A percentile compares a stretch with the other conserved stretches of the same genome.
phyloP scores from a whole-genome alignment of 2,113 vertebrate genomes.

The Cebus imitator region DNA sequence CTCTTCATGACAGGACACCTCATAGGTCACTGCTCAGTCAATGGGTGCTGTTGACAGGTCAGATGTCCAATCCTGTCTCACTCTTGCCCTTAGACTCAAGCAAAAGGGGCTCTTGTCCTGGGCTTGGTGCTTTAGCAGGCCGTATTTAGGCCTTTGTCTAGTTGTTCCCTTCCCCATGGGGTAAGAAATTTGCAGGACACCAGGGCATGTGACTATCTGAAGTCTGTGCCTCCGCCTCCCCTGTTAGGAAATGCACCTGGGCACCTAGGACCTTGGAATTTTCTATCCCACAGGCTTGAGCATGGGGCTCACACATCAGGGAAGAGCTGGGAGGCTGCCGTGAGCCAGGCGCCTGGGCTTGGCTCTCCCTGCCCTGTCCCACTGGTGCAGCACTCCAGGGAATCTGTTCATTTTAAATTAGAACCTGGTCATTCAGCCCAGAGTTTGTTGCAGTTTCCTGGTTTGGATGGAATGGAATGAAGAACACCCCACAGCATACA shows the following conservation, averaged over 20 bases:
- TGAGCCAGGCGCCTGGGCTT: background rate
- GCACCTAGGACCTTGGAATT: too few relatives aligned
- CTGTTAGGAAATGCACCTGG: background rate
- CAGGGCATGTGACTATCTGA: background rate
- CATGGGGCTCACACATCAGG: fast-evolving
- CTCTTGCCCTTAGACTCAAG: background rate
- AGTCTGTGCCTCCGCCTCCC: background rate
- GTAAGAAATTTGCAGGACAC: background rate
- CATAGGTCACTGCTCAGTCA: background rate
- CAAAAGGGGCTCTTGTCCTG: background rate
- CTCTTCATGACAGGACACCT: background rate
- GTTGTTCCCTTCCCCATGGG: background rate
- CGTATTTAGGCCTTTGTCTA: background rate
- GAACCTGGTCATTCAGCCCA: background rate
- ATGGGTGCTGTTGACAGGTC: background rate
- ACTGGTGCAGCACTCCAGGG: background rate
- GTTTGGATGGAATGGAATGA: background rate
- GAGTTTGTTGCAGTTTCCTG: background rate
- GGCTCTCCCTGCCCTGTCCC: background rate
- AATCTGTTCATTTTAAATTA: background rate
- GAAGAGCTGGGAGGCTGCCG: background rate
- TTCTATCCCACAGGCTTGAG: background rate
- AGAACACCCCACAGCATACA: background rate
- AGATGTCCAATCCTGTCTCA: background rate
- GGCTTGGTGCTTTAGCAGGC: background rate